These are phyloP conservation scores for Brenthis daphne DNA, from an alignment of 2,888 invertebrate genomes.

Conservation along the genomic window DNA sequence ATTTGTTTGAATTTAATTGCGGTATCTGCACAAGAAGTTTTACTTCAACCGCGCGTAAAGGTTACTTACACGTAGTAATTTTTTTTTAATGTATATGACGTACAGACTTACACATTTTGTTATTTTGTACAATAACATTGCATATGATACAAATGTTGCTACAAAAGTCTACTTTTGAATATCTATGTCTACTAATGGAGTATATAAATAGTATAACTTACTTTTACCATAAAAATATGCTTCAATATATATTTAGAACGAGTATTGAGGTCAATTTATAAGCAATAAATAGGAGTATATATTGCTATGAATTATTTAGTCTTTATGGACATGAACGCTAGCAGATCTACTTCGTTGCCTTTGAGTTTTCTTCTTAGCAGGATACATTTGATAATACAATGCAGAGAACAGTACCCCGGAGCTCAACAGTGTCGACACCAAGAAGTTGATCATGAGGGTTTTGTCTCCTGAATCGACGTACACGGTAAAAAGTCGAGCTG, in stretches of 20 bases:
- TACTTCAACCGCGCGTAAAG: too few species aligned
- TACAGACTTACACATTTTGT: too few species aligned
- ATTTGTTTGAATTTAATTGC: too few species aligned
- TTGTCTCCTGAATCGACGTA: slow-evolving; percentile 89
- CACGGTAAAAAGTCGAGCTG: slow-evolving; percentile 91
- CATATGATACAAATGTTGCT: too few species aligned
- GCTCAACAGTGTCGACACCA: slow-evolving; percentile 87
- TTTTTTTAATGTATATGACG: too few species aligned
- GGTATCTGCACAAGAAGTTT: too few species aligned
- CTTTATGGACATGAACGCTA: slow-evolving; percentile 20
- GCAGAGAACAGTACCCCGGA: slow-evolving; percentile 87
- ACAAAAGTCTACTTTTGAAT: too few species aligned
- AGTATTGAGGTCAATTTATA: background rate
- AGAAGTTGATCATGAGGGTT: slow-evolving; percentile 87
- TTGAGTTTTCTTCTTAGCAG: slow-evolving; percentile 6
- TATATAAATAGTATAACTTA: too few species aligned
- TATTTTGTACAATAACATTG: too few species aligned
- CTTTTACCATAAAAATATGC: background rate
- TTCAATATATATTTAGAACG: background rate
- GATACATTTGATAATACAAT: slow-evolving; percentile 83
- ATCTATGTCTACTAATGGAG: too few species aligned
- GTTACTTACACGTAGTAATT: too few species aligned
- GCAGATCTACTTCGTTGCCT: slow-evolving; percentile 1
- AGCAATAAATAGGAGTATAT: too few species aligned
- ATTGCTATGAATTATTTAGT: slow-evolving; percentile 8